Conservation (phyloP, 1,140 invertebrate genomes). For the Pseudomyrmex cubaensis region DNA sequence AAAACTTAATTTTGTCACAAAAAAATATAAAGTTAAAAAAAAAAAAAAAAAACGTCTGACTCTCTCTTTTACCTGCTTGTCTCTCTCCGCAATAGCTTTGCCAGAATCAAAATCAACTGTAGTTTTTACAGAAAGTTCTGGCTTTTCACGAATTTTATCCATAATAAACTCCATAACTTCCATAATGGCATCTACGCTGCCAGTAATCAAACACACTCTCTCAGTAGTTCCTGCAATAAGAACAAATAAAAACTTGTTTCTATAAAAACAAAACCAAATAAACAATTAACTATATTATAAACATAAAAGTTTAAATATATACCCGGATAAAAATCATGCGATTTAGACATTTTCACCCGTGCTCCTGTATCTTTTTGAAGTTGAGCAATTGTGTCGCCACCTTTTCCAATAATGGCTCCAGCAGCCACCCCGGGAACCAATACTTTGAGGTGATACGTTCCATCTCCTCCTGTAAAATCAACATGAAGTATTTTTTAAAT, state of each 20-base stretch:
- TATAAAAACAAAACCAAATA: neutral
- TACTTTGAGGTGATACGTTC: constrained; percentile 97
- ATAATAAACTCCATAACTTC: constrained; percentile 98
- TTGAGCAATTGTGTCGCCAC: constrained; percentile 98
- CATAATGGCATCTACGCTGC: constrained; percentile 96
- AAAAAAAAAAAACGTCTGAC: constrained; percentile 16
- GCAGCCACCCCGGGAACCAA: constrained; percentile 97
- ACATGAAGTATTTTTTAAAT: neutral
- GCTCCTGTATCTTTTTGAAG: constrained; percentile 98
- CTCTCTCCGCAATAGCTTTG: constrained; percentile 91
- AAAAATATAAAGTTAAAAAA: neutral
- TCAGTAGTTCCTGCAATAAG: constrained; percentile 95
- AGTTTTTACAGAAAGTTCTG: constrained; percentile 94
- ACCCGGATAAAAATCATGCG: constrained; percentile 99
- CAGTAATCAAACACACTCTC: constrained; percentile 98
- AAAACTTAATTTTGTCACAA: neutral
- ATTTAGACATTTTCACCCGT: constrained; percentile 99
- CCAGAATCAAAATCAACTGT: constrained; percentile 88
- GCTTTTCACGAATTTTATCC: constrained; percentile 99
- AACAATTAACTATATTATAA: too few species aligned
- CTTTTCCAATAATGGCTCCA: constrained; percentile 98
- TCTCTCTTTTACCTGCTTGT: constrained; percentile 88
- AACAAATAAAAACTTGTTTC: neutral
- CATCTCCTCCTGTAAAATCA: constrained; percentile 87
- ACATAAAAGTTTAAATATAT: constrained; percentile 49